Conservation (phyloP, 1,140 invertebrate genomes). For the Limonius californicus region DNA sequence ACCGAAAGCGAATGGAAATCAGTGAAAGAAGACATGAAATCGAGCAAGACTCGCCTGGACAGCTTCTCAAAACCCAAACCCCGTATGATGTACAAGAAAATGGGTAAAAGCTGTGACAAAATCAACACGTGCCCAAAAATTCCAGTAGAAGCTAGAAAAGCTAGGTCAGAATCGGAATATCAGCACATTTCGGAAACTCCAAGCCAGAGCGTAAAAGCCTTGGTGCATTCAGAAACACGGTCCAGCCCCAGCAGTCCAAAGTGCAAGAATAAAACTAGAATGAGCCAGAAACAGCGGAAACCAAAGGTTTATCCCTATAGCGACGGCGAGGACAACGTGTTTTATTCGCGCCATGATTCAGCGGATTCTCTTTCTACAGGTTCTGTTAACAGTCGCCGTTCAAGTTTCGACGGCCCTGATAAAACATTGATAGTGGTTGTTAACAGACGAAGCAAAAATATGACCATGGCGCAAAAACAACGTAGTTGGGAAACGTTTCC, state of each 20-base stretch:
- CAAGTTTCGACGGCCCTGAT: slow-evolving; percentile 44
- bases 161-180: slow-evolving; percentile 54
- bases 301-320: slow-evolving; percentile 56
- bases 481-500: slow-evolving; percentile 66
- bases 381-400: slow-evolving; percentile 49
- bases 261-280: slow-evolving; percentile 44
- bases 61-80: slow-evolving; percentile 39
- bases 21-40: slow-evolving; percentile 37
- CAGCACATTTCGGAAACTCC: slow-evolving; percentile 59
- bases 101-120: slow-evolving; percentile 46
- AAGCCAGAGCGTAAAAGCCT: slow-evolving; percentile 54
- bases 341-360: slow-evolving; percentile 49
- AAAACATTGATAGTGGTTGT: slow-evolving; percentile 47
- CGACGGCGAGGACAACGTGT: slow-evolving; percentile 59
- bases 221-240: slow-evolving; percentile 45
- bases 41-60: slow-evolving; percentile 38
- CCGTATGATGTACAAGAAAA: slow-evolving; percentile 45
- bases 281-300: slow-evolving; percentile 27
- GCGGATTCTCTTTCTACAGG: slow-evolving; percentile 43
- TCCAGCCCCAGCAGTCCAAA: slow-evolving; percentile 43
- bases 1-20: slow-evolving; percentile 40
- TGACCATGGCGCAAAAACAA: slow-evolving; percentile 57
- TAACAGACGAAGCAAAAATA: slow-evolving; percentile 46
- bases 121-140: slow-evolving; percentile 35
- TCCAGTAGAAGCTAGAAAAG: slow-evolving; percentile 31